Evolutionary conservation across 1,140 invertebrate genomes (phyloP).

Genomic region (Heliconius hewitsoni): DNA sequence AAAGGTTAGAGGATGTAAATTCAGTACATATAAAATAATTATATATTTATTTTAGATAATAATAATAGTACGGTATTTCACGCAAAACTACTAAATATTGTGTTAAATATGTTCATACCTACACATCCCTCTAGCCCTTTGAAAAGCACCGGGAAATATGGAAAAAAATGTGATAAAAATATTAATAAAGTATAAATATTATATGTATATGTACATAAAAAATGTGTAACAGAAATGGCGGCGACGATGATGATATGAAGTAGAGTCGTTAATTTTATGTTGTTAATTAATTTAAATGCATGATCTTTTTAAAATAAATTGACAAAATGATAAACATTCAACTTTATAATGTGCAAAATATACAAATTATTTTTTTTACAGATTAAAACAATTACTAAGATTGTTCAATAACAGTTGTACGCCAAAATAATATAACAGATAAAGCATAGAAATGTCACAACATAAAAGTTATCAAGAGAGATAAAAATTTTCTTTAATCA

Average conservation of each 20-base stretch:
- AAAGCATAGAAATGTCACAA: background rate
- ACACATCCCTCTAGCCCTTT: constrained; percentile 77
- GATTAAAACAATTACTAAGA: background rate
- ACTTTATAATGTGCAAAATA: no score
- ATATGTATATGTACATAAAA: background rate
- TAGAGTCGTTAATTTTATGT: background rate
- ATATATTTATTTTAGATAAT: constrained; percentile 18
- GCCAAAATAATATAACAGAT: background rate
- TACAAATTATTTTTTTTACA: no score
- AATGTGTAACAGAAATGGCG: background rate
- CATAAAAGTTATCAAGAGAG: background rate
- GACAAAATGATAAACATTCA: no score
- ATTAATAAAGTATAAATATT: background rate
- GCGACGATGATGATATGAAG: background rate
- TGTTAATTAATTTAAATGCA: background rate
- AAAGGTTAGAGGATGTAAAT: constrained; percentile 74
- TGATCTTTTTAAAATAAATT: background rate
- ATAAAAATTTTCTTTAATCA: background rate
- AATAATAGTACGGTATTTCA: constrained; percentile 10
- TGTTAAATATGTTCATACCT: constrained; percentile 60
- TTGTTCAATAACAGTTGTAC: background rate
- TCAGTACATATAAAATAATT: constrained; percentile 32
- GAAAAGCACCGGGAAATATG: constrained; percentile 52
- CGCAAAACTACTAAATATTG: constrained; percentile 32
- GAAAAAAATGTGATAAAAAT: constrained; percentile 37